Evolutionary conservation across 2,888 invertebrate genomes (phyloP).

Genomic region (Crepidodera aurea): DNA sequence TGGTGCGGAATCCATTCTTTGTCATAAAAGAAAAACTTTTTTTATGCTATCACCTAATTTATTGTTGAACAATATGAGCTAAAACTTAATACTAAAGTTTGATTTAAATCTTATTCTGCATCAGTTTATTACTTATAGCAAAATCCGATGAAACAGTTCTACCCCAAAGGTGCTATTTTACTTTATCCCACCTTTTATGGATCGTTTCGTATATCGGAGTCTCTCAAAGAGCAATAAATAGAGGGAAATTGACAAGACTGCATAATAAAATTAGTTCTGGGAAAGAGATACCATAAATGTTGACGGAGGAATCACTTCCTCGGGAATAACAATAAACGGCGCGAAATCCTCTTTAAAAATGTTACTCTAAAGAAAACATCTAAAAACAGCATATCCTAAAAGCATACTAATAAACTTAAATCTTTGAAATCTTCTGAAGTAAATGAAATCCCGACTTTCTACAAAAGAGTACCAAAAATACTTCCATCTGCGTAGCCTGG

Average conservation of each 20-base stretch:
- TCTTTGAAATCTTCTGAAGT: no score
- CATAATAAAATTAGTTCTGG: slow-evolving; percentile 15
- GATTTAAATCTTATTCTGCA: not conserved
- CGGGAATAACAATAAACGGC: slow-evolving; percentile 2
- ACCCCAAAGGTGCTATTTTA: slow-evolving; percentile 17
- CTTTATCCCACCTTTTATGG: slow-evolving; percentile 26
- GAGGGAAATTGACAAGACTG: slow-evolving; percentile 9
- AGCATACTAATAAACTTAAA: no score
- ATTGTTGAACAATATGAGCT: not conserved
- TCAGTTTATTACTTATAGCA: slow-evolving; percentile 5
- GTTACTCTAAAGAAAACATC: no score
- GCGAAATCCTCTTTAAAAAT: not conserved
- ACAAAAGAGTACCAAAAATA: no score
- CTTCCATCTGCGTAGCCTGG: no score
- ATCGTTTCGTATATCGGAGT: slow-evolving; percentile 18
- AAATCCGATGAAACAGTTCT: slow-evolving; percentile 11
- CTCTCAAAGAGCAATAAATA: slow-evolving; percentile 14
- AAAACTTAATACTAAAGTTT: not conserved
- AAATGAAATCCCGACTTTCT: no score
- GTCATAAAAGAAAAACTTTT: no score
- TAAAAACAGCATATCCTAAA: no score
- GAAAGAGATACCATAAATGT: slow-evolving; percentile 5
- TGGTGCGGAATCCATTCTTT: no score
- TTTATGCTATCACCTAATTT: no score
- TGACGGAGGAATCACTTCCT: slow-evolving; percentile 4